A percentile compares a stretch with the other conserved stretches of the same genome.
Evolutionary conservation across 2,888 invertebrate genomes (phyloP).

Genomic region (Antheraea assamensis): DNA sequence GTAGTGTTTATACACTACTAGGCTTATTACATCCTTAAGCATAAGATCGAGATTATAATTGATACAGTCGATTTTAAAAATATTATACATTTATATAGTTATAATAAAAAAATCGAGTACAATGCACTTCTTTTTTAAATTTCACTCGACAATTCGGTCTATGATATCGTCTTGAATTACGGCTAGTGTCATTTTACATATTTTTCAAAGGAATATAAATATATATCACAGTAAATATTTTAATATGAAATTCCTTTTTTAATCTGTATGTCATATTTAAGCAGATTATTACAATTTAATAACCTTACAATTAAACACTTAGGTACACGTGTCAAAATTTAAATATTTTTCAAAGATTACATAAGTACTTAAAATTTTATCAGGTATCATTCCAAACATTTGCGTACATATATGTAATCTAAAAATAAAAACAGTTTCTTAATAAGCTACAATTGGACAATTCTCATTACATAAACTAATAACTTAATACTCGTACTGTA

Average conservation of each 20-base stretch:
- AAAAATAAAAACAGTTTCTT: background rate
- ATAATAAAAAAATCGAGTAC: background rate
- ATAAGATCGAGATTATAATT: background rate
- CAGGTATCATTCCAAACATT: background rate
- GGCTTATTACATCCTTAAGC: background rate
- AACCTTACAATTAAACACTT: background rate
- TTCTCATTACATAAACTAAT: too few species aligned
- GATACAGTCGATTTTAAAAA: background rate
- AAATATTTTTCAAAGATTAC: background rate
- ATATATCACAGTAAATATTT: background rate
- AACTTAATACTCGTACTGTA: too few species aligned
- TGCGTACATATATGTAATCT: background rate
- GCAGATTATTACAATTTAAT: background rate
- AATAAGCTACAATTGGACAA: background rate
- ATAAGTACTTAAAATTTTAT: background rate
- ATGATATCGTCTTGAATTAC: background rate
- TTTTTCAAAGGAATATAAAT: background rate
- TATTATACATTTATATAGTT: background rate
- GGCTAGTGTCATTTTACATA: background rate
- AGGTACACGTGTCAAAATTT: background rate
- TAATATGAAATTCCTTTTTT: background rate
- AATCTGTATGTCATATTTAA: background rate
- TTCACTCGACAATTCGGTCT: background rate
- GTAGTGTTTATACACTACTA: background rate
- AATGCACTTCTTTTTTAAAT: background rate